phyloP scores from a whole-genome alignment of 2,797 vertebrate genomes.

The Hapalemur alaotrensis region DNA sequence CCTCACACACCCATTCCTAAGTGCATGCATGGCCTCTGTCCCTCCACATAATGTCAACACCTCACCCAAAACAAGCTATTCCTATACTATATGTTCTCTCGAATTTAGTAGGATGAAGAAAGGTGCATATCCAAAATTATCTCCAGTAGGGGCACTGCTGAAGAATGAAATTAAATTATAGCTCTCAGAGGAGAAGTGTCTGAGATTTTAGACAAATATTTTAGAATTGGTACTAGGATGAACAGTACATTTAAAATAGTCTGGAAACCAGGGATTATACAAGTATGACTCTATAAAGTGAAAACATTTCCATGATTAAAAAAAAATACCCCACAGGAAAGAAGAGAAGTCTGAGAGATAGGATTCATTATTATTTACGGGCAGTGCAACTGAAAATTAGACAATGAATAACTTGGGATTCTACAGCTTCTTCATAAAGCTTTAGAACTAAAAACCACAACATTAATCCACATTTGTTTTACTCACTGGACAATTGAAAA shows the following conservation, averaged over 20 bases:
- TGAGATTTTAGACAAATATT: not conserved
- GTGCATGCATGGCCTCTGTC: not conserved
- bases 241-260: not conserved
- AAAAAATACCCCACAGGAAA: not conserved
- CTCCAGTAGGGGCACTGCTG: accelerated
- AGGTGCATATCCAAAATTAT: accelerated
- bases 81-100: not conserved
- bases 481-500: not conserved
- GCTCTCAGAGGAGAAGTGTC: not conserved
- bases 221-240: not conserved
- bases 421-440: not conserved
- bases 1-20: not conserved
- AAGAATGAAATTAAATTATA: not conserved
- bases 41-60: not conserved
- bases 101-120: not conserved
- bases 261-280: not conserved
- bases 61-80: not conserved
- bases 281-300: not conserved
- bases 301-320: not conserved
- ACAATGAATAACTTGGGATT: not conserved
- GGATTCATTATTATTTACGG: not conserved
- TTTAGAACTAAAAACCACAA: constrained; percentile 9
- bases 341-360: not conserved
- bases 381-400: not conserved
- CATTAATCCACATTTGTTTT: not conserved